These are phyloP conservation scores for Rutpela maculata DNA, from an alignment of 2,888 invertebrate species.

Conservation along the genomic window DNA sequence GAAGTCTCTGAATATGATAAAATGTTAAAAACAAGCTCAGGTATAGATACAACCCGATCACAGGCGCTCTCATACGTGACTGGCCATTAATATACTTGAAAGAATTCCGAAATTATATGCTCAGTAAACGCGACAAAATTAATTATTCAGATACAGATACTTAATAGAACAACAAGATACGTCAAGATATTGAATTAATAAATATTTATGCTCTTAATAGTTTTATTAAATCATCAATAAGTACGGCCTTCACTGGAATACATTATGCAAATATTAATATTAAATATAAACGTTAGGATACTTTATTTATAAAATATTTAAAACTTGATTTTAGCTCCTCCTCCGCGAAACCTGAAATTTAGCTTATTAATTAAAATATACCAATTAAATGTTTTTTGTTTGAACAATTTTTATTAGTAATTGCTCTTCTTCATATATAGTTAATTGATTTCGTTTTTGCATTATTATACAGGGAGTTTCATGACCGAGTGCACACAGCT, in stretches of 20 bases:
- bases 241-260: slow-evolving; percentile 18
- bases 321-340: neutral
- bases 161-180: slow-evolving; percentile 49
- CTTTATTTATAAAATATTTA: neutral
- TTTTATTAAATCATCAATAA: slow-evolving; percentile 33
- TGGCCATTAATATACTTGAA: slow-evolving; percentile 56
- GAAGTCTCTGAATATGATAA: slow-evolving; percentile 67
- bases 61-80: slow-evolving; percentile 52
- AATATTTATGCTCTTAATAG: slow-evolving; percentile 33
- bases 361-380: too few species aligned
- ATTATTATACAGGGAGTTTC: too few species aligned
- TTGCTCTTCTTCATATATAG: too few species aligned
- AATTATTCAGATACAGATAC: slow-evolving; percentile 47
- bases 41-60: slow-evolving; percentile 48
- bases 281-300: neutral
- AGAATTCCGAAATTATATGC: slow-evolving; percentile 58
- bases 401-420: too few species aligned
- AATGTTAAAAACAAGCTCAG: slow-evolving; percentile 68
- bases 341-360: too few species aligned
- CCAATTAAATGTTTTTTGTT: too few species aligned
- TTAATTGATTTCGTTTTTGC: too few species aligned
- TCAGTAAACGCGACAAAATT: slow-evolving; percentile 58
- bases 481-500: too few species aligned
- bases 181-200: slow-evolving; percentile 44
- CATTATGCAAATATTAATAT: slow-evolving; percentile 10